phyloP scores from a whole-genome alignment of 2,888 invertebrate genomes.

The Lypha dubia region DNA sequence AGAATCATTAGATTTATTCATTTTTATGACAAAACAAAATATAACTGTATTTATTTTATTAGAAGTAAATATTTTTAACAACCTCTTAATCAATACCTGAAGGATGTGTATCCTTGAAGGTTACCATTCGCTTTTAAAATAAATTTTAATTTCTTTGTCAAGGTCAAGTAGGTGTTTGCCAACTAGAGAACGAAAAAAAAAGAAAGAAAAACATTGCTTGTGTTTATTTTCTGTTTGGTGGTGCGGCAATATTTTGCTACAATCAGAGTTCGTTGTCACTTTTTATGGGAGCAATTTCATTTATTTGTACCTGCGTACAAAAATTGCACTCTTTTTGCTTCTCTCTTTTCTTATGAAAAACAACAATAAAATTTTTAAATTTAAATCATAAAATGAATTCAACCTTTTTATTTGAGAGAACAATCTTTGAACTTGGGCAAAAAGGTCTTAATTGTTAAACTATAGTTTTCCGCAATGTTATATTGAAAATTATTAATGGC shows the following conservation, averaged over 20 bases:
- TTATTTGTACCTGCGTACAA: constrained; percentile 70
- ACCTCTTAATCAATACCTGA: constrained; percentile 36
- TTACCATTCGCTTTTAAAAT: constrained; percentile 25
- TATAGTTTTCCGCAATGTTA: too few species aligned
- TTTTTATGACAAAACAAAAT: too few species aligned
- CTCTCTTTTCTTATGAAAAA: background rate
- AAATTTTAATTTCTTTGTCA: constrained; percentile 77
- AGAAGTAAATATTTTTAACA: too few species aligned
- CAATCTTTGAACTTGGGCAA: too few species aligned
- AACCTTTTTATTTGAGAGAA: background rate
- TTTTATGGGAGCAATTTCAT: constrained; percentile 32
- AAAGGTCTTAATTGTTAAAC: too few species aligned
- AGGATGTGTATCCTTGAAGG: constrained; percentile 53
- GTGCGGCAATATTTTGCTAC: constrained; percentile 14
- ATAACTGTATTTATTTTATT: too few species aligned
- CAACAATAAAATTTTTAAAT: background rate
- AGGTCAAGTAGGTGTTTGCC: constrained; percentile 77
- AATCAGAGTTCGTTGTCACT: constrained; percentile 65
- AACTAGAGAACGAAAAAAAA: constrained; percentile 33
- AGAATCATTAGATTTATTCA: too few species aligned
- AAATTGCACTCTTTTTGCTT: background rate
- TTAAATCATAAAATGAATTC: background rate
- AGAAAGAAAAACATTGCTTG: too few species aligned
- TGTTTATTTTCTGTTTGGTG: background rate
- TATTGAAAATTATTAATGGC: too few species aligned